phyloP scores from a whole-genome alignment of 1,140 invertebrate genomes.

The Tetranychus cinnabarinus region DNA sequence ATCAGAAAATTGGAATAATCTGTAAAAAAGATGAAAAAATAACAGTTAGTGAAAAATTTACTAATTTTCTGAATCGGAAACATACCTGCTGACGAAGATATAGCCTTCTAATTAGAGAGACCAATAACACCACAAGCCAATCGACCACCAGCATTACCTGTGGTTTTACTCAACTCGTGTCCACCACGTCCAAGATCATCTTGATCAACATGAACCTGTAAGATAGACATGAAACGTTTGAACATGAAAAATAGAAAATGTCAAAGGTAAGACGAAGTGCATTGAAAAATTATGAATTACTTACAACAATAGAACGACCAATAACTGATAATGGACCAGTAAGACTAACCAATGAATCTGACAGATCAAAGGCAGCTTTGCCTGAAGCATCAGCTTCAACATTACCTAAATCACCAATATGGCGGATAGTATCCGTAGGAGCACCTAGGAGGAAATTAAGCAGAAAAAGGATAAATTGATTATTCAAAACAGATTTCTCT shows the following conservation, averaged over 20 bases:
- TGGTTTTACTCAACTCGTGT: slow-evolving; percentile 75
- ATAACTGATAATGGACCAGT: slow-evolving; percentile 27
- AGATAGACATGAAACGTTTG: no score
- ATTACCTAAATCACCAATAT: slow-evolving; percentile 20
- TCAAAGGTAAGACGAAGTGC: not conserved
- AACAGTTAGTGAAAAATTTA: no score
- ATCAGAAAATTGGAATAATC: no score
- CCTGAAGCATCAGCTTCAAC: slow-evolving; percentile 20
- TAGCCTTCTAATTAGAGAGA: slow-evolving; percentile 20
- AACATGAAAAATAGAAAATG: not conserved
- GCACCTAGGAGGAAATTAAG: not conserved
- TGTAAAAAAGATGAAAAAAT: no score
- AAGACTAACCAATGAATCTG: slow-evolving; percentile 20
- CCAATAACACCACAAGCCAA: slow-evolving; percentile 95
- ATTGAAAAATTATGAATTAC: slow-evolving; percentile 5
- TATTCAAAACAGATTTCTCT: no score
- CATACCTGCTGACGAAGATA: not conserved
- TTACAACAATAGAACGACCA: slow-evolving; percentile 19
- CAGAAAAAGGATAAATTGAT: no score
- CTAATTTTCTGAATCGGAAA: not conserved
- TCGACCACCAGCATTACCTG: slow-evolving; percentile 86
- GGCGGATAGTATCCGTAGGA: slow-evolving; percentile 4
- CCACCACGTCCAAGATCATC: slow-evolving; percentile 87
- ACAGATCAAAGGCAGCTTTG: slow-evolving; percentile 19
- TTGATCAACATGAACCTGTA: slow-evolving; percentile 55